Base-by-base conservation (phyloP, 2,888 invertebrate species). In the Plebejus argus region DNA sequence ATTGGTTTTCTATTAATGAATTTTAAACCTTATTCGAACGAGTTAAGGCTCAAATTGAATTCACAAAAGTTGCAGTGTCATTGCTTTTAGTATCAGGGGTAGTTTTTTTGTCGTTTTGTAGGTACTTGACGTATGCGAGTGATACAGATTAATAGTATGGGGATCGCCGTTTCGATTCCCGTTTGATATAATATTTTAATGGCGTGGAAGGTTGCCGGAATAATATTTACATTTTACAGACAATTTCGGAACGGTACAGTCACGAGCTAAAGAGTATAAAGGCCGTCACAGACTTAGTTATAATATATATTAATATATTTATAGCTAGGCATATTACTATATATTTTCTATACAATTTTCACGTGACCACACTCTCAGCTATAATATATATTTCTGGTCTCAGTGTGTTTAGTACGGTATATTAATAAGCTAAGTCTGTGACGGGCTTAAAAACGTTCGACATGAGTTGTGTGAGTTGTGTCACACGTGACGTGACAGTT, bases 21-120 rank as follows among this genome's bases (percentile, higher is more conserved):
- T 71, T 78, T 72, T 10, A 23, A 56, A 15, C 72, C 56, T 74
- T 79, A 78, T 45, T n/a, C 0, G 0, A 39, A 23, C 12, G 23
- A 0, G 0, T 5, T 76, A 78, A 23, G 76, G 15, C 76, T 12
- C 35, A 58, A 45, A 76, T 53, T 78, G 5, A 61, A 23, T 78
- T 33, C 28, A 45, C 76, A 78, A 78, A 78, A 76, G n/a, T 77
- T 70, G 81, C 81, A 56, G 77, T 77, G 81, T 81, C 81, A 81
- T 28, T 80, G 79, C 76, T 78, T 77, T 80, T 79, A 78, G 77
- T 76, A 79, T 78, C 76, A 33, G 78, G 76, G 79, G 77, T 77
- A 53, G 35, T 39, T 77, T 77, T 76, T 76, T 77, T 77, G 70
- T 28, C 70, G 76, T 66, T 76, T 70, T 76, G 61, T 66, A 61